Base-by-base conservation (phyloP, 1,140 invertebrate genomes). In the Bilobella aurantiaca region DNA sequence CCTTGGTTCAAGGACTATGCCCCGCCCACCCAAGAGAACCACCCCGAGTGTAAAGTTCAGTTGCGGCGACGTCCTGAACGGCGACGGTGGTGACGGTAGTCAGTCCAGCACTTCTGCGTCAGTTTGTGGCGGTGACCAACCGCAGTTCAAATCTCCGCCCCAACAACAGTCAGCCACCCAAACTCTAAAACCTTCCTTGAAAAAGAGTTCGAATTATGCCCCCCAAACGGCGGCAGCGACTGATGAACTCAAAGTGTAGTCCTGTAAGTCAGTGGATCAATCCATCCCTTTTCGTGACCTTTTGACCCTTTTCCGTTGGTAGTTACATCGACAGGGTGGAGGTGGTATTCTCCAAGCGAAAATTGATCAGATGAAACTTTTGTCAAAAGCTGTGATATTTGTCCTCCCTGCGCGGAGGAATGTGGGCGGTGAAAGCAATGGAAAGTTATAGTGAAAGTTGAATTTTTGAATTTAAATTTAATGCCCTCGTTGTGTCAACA, bases 41-140 rank as follows among this genome's bases (percentile, higher is more conserved):
- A 69, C 68, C 18, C 71, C 68, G 25, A 73, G 63, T 57, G 71
- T 73, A 0, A 73, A 73, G 58, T 73, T 73, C 58, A 63, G 68
- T 60, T 65, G 64, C 37, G 29, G 64, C 25, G 67, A 64, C 14
- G 63, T 62, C 53, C 37, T 34, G 25, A 58, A 58, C 32, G 49
- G 37, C 34, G 61, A 47, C 59, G 32, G 34, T 60, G 32, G 34
- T 60, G 64, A 62, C 28, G 63, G 56, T 1, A 63, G 68, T 58
- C 60, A n/a, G 28, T 29, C 53, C 28, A 62, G 62, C 34, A 29
- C 46, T 47, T 57, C 67, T 30, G 27, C 66, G 23, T 31, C 30
- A 27, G 42, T 21, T 5, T 49, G 61, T 53, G 27, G 29, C 14
- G 29, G 8, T 37, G 59, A 27, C 2, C 34, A 47, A 47, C 21